Base-by-base conservation (phyloP, 2,888 invertebrate species). In the Charanyca ferruginea region DNA sequence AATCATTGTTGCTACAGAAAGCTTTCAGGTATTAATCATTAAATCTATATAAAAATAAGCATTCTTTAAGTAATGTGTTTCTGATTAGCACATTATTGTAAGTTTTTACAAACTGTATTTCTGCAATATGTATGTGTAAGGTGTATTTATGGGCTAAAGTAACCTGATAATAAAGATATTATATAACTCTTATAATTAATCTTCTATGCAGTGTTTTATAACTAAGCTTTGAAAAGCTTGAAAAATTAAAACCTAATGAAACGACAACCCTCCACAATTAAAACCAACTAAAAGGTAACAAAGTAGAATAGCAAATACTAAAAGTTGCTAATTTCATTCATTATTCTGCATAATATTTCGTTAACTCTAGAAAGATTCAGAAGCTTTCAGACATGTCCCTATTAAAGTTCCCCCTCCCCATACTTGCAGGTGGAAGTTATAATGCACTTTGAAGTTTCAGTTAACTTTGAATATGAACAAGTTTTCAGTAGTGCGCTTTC, bases 361-460 rank as follows among this genome's bases (percentile, higher is more conserved):
- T 73, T 78, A 85, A 82, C 83, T 79, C 65, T 45, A 73, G 76
- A 81, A 85, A 85, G 85, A 87, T 87, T 87, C 78, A 77, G 84
- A 87, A 89, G 87, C 87, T 87, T 83, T 86, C 83, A 85, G 84
- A 84, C 84, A 79, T 84, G 81, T 85, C 80, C 80, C 78, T 83
- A 83, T 84, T 84, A 81, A 77, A 84, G 79, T 74, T 68, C 76
- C 79, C 79, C 85, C 57, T 32, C 35, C 28, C 13, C 9, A 32
- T 28, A 49, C 65, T 48, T 54, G 80, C 86, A 89, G 89, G 87
- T 89, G 81, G 84, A 89, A 90, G 87, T 91, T 91, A 89, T 90
- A 91, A 91, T 91, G 91, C 91, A 90, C 87, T 90, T 89, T 73
- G 48, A 38, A 73, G 73, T 72, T 73, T 86, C 77, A 81, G 87